Evolutionary conservation across 2,797 vertebrate genomes (phyloP), one percentile per base, ranked within the genome.

Genomic region (Pseudochromis fuscus): DNA sequence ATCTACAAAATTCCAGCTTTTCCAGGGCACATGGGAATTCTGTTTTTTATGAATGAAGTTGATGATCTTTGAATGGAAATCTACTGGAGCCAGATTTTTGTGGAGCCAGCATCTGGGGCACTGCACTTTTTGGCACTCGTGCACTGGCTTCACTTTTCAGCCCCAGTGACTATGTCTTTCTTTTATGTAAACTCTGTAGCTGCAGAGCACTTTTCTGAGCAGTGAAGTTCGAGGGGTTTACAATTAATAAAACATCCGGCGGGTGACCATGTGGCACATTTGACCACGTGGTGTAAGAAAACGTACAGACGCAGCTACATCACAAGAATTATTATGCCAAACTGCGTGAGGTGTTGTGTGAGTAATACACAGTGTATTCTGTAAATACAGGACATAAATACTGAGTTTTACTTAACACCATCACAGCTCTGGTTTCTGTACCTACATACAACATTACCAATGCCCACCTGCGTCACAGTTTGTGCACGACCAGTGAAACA

Each of bases 391-490:
- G 7, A 40, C 4, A 3, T 58, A 4, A 4, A 5, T 25, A 16
- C 35, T 40, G n/a, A n/a, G n/a, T n/a, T n/a, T n/a, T n/a, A 75
- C 58, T 63, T 30, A 30, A 56, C 30, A 23, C 19, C 11, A 37
- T 7, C 15, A 49, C 30, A 40, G 37, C 42, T 69, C 24, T 38
- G 52, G 40, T 49, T n/a, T 12, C 30, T 16, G 11, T 53, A 49
- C 64, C 7, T 33, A 35, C 15, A 51, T 21, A 35, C 30, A 60
- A 30, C 30, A 48, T 50, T 51, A 40, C 46, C 58, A 24, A 42
- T 5, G 45, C 33, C 77, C 75, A 66, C 60, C 58, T 83, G 57
- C 56, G 73, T 72, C 74, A 79, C 45, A 60, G 62, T 67, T 85
- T 72, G 23, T 73, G 48, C 42, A 73, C 38, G 69, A 75, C 52